These are phyloP conservation scores for Zophobas morio DNA, from an alignment of 1,140 invertebrate genomes.

Conservation along the genomic window DNA sequence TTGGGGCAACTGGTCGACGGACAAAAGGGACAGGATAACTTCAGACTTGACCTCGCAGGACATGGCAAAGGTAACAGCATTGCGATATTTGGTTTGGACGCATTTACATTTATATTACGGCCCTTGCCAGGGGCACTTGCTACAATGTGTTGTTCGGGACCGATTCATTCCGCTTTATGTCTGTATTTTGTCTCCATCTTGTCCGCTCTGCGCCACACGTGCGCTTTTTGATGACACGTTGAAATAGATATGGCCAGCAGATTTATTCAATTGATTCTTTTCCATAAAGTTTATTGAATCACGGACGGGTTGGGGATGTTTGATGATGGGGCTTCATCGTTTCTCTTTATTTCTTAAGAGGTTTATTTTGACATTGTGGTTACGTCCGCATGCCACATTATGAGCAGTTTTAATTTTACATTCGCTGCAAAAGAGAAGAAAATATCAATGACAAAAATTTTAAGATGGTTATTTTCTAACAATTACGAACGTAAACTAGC, in stretches of 20 bases:
- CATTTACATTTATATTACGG: conserved; percentile 63
- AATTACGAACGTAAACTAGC: no score
- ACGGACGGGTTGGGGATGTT: conserved; percentile 14
- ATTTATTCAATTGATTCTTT: conserved; percentile 42
- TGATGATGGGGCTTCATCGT: conserved; percentile 10
- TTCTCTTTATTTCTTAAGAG: no score
- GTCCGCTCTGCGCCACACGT: conserved; percentile 42
- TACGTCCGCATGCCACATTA: no score
- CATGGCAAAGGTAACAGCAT: conserved; percentile 77
- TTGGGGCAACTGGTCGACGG: conserved; percentile 95
- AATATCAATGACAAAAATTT: no score
- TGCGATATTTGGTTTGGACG: conserved; percentile 43
- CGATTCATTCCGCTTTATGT: conserved; percentile 56
- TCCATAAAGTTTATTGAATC: conserved; percentile 34
- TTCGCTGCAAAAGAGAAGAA: no score
- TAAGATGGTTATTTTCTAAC: no score
- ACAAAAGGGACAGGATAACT: conserved; percentile 84
- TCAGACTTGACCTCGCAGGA: conserved; percentile 79
- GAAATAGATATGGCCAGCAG: conserved; percentile 29
- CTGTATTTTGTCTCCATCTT: conserved; percentile 56
- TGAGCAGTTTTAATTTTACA: no score
- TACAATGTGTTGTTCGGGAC: conserved; percentile 55
- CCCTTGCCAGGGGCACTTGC: conserved; percentile 50
- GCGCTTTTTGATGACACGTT: conserved; percentile 42
- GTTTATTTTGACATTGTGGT: no score